Conservation (phyloP, 2,797 vertebrate species). For the Pelochelys cantorii region DNA sequence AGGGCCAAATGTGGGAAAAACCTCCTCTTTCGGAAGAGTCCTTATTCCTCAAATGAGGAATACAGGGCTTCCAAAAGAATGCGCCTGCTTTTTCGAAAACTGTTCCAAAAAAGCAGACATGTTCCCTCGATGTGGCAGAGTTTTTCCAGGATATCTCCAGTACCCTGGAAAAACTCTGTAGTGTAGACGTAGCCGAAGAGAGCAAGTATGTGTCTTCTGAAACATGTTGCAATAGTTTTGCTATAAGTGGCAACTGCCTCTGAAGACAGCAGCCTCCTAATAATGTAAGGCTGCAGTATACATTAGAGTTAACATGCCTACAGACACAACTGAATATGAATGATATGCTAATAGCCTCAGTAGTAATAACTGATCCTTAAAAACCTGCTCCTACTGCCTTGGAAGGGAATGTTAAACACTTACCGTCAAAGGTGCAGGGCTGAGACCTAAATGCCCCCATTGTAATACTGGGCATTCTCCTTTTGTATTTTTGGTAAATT, state of each 20-base stretch:
- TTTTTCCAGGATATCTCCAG: no score
- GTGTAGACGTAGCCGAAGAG: not conserved
- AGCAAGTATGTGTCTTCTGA: fast-evolving
- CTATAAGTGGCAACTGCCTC: not conserved
- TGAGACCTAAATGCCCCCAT: not conserved
- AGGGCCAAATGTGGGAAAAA: no score
- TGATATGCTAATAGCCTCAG: no score
- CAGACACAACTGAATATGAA: not conserved
- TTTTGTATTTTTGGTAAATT: not conserved
- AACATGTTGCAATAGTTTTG: not conserved
- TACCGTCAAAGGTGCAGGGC: not conserved
- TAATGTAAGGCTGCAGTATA: not conserved
- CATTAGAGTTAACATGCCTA: not conserved
- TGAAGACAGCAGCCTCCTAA: not conserved
- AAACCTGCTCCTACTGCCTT: not conserved
- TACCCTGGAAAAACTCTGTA: no score
- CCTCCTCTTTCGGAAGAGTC: no score
- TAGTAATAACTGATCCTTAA: not conserved
- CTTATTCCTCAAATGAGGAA: no score
- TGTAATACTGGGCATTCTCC: not conserved
- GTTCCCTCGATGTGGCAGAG: no score
- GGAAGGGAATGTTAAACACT: not conserved
- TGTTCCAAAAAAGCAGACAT: no score
- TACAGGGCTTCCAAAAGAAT: no score
- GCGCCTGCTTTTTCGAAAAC: no score